phyloP scores from a whole-genome alignment of 2,888 invertebrate genomes.

The Rosalia funebris region DNA sequence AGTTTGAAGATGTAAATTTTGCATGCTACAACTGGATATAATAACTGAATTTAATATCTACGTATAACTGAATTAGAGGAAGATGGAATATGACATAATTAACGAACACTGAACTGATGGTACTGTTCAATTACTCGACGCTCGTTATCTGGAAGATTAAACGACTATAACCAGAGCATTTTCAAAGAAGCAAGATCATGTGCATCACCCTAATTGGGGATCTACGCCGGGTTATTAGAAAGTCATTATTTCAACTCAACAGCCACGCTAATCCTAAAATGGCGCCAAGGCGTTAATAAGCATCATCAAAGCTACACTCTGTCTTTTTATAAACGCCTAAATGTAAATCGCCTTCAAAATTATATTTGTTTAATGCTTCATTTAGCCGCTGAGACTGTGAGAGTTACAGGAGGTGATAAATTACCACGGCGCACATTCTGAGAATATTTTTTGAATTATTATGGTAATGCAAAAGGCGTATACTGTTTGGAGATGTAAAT shows the following conservation, averaged over 20 bases:
- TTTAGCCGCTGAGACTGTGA: slow-evolving; percentile 54
- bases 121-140: too few species aligned
- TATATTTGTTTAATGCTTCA: slow-evolving; percentile 55
- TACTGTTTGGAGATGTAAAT: slow-evolving; percentile 65
- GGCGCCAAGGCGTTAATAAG: slow-evolving; percentile 53
- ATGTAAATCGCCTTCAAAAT: slow-evolving; percentile 53
- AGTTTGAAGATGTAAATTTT: too few species aligned
- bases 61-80: too few species aligned
- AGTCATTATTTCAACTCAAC: slow-evolving; percentile 28
- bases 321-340: slow-evolving; percentile 46
- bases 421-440: slow-evolving; percentile 52
- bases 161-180: too few species aligned
- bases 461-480: slow-evolving; percentile 65
- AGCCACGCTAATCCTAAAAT: slow-evolving; percentile 37
- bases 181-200: too few species aligned
- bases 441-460: slow-evolving; percentile 63
- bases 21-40: too few species aligned
- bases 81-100: too few species aligned
- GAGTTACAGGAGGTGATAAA: slow-evolving; percentile 32
- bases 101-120: too few species aligned
- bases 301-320: slow-evolving; percentile 50
- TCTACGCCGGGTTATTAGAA: slow-evolving; percentile 14
- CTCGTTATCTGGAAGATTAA: too few species aligned
- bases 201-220: slow-evolving; percentile 12
- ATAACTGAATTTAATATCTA: too few species aligned